phyloP scores from a whole-genome alignment of 2,113 vertebrate genomes.

The Onychostoma macrolepis region DNA sequence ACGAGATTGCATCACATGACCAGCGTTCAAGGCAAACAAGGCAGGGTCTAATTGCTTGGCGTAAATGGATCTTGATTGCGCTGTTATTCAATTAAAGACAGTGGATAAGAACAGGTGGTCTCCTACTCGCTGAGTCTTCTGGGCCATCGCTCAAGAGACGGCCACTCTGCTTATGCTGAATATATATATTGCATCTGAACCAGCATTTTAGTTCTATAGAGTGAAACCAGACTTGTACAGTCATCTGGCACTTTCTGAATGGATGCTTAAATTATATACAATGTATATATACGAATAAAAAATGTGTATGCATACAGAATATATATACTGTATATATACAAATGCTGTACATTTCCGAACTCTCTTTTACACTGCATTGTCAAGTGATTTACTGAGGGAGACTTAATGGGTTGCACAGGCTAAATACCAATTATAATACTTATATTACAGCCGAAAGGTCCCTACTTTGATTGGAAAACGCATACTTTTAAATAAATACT shows the following conservation, averaged over 20 bases:
- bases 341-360: neutral
- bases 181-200: no score
- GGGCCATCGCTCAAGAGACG: conserved; percentile 39
- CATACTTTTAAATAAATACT: neutral
- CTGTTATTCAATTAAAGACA: conserved; percentile 78
- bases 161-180: neutral
- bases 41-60: conserved; percentile 67
- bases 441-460: neutral
- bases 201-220: no score
- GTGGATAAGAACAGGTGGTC: conserved; percentile 72
- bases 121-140: conserved; percentile 57
- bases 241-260: no score
- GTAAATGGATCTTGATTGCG: conserved; percentile 74
- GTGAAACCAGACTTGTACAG: no score
- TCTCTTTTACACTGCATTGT: neutral
- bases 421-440: no score
- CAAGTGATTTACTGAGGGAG: neutral
- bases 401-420: neutral
- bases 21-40: conserved; percentile 74
- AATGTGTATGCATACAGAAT: no score
- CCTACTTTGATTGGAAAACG: neutral
- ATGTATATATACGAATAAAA: no score
- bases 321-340: no score
- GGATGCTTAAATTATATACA: no score
- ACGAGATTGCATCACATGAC: conserved; percentile 71